Evolutionary conservation across 2,113 vertebrate species (phyloP).

Genomic region (Hippopotamus amphibius): DNA sequence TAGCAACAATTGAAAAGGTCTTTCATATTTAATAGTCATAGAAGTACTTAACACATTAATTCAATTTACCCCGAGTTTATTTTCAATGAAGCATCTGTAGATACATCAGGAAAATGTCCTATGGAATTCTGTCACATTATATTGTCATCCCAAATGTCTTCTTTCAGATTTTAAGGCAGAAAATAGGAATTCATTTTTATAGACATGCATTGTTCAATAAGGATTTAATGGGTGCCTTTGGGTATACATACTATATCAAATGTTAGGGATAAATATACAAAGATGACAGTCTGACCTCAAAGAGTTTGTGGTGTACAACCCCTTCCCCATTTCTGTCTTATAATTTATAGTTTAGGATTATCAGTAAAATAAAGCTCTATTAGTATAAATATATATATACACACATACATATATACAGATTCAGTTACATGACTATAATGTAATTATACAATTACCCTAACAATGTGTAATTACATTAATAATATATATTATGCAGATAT

Average conservation of each 20-base stretch:
- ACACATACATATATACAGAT: background rate
- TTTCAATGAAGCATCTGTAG: slow-evolving; percentile 40
- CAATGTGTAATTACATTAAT: background rate
- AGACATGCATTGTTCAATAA: background rate
- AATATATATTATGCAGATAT: background rate
- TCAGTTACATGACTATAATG: background rate
- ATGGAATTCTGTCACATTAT: slow-evolving; percentile 16
- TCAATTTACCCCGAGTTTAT: slow-evolving; percentile 56
- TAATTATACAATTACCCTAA: background rate
- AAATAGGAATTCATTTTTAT: slow-evolving; percentile 59
- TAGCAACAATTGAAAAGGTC: slow-evolving; percentile 11
- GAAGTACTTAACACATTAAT: slow-evolving; percentile 45
- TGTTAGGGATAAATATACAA: slow-evolving; percentile 1
- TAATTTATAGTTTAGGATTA: slow-evolving; percentile 58
- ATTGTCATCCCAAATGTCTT: background rate
- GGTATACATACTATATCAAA: background rate
- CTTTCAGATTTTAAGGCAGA: slow-evolving; percentile 57
- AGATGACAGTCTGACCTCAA: slow-evolving; percentile 40
- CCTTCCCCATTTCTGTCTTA: slow-evolving; percentile 39
- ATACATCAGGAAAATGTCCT: slow-evolving; percentile 47
- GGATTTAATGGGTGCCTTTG: background rate
- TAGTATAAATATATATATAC: background rate
- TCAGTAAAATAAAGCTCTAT: slow-evolving; percentile 11
- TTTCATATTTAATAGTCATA: slow-evolving; percentile 48
- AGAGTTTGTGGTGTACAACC: background rate